Conservation (phyloP, 2,113 vertebrate species). For the Apus apus region DNA sequence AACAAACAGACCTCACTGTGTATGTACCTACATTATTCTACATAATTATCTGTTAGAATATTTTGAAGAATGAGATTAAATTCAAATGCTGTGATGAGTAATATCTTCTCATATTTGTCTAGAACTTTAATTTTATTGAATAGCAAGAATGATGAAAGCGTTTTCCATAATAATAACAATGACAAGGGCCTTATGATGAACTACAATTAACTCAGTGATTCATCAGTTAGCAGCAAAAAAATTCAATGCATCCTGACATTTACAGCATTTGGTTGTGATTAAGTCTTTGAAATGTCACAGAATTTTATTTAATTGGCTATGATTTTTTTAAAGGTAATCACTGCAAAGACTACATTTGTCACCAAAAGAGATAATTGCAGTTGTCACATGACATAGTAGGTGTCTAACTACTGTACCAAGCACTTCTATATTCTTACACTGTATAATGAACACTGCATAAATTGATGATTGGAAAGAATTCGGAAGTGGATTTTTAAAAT, state of each 20-base stretch:
- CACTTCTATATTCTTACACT: slow-evolving; percentile 21
- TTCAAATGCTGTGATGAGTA: slow-evolving; percentile 77
- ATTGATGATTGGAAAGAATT: slow-evolving; percentile 36
- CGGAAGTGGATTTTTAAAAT: slow-evolving; percentile 49
- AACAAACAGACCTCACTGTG: neutral
- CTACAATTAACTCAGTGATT: slow-evolving; percentile 83
- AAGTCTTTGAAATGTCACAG: slow-evolving; percentile 83
- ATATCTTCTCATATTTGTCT: slow-evolving; percentile 75
- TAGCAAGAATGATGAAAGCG: slow-evolving; percentile 78
- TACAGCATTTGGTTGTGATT: slow-evolving; percentile 82
- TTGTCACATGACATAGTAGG: slow-evolving; percentile 73
- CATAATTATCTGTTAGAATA: slow-evolving; percentile 43
- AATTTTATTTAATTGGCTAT: slow-evolving; percentile 83
- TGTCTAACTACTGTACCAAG: slow-evolving; percentile 60
- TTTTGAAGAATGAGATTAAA: slow-evolving; percentile 75
- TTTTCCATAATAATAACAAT: slow-evolving; percentile 84
- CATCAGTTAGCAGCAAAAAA: slow-evolving; percentile 76
- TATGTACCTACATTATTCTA: slow-evolving; percentile 27
- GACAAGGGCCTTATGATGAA: slow-evolving; percentile 82
- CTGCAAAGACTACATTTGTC: slow-evolving; percentile 74
- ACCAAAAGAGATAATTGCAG: slow-evolving; percentile 78
- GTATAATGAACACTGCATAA: slow-evolving; percentile 14
- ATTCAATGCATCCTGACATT: slow-evolving; percentile 81
- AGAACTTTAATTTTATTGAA: slow-evolving; percentile 75
- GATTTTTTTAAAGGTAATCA: slow-evolving; percentile 78